These are phyloP conservation scores for Melanostigma gelatinosum DNA, from an alignment of 2,113 vertebrate genomes.

Conservation along the genomic window DNA sequence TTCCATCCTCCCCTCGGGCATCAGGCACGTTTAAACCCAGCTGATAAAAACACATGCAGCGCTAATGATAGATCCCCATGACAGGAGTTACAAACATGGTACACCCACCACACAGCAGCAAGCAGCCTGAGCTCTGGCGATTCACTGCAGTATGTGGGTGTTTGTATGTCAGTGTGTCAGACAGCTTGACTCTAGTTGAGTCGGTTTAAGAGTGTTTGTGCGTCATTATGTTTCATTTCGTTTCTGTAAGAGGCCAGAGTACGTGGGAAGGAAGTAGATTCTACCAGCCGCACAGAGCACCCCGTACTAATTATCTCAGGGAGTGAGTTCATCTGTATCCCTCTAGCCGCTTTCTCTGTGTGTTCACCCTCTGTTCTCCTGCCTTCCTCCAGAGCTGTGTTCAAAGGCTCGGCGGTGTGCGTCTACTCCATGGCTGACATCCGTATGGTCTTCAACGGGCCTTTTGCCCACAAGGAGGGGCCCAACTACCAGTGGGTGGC, in stretches of 20 bases:
- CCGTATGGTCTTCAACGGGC: constrained; percentile 98
- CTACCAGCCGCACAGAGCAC: constrained; percentile 30
- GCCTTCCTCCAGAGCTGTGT: constrained; percentile 88
- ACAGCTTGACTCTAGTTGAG: constrained; percentile 69
- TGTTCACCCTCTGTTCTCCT: constrained; percentile 30
- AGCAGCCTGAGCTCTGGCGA: constrained; percentile 46
- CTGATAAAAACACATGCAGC: constrained; percentile 67
- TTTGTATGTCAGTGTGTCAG: constrained; percentile 78
- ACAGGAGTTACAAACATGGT: constrained; percentile 73
- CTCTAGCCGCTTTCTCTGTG: constrained; percentile 28
- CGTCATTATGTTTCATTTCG: constrained; percentile 44
- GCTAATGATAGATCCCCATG: constrained; percentile 74
- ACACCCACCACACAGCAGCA: constrained; percentile 65
- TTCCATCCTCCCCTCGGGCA: constrained; percentile 57
- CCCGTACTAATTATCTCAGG: constrained; percentile 59
- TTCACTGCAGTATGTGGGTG: constrained; percentile 64
- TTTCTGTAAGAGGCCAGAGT: constrained; percentile 47
- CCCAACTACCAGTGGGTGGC: constrained; percentile 99
- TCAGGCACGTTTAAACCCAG: constrained; percentile 51
- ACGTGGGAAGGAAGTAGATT: constrained; percentile 56
- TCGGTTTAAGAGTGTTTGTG: constrained; percentile 55
- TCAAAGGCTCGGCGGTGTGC: constrained; percentile 96
- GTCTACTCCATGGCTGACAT: constrained; percentile 99
- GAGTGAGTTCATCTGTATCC: constrained; percentile 45
- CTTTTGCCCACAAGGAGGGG: constrained; percentile 98